These are phyloP conservation scores for Eleutherodactylus coqui DNA, from an alignment of 2,797 vertebrate genomes.

Conservation along the genomic window DNA sequence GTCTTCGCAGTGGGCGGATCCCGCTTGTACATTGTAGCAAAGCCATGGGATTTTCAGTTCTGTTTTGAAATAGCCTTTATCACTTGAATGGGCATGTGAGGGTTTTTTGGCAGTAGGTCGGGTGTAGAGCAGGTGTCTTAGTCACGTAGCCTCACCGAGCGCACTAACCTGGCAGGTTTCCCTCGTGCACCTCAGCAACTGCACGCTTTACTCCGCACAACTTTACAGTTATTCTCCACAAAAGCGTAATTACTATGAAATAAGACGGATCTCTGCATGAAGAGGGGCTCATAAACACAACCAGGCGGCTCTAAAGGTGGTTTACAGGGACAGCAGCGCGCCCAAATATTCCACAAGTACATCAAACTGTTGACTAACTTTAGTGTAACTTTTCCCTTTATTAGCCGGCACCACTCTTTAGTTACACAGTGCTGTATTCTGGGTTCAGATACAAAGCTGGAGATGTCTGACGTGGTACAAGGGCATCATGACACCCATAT, in stretches of 20 bases:
- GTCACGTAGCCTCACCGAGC: constrained; percentile 67
- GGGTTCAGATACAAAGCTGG: too few relatives aligned
- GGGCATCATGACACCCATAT: too few relatives aligned
- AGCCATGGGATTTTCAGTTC: constrained; percentile 38
- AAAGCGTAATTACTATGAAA: neutral
- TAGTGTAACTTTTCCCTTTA: too few relatives aligned
- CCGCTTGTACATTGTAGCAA: constrained; percentile 45
- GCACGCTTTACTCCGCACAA: constrained; percentile 63
- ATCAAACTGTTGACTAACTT: too few relatives aligned
- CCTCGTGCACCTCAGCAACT: constrained; percentile 51
- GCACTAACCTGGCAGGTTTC: constrained; percentile 64
- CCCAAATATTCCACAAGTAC: too few relatives aligned
- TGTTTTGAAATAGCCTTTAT: constrained; percentile 57
- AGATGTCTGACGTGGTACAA: too few relatives aligned
- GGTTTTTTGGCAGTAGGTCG: constrained; percentile 66
- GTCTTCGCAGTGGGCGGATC: constrained; percentile 52
- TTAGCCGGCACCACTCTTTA: too few relatives aligned
- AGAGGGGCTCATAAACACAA: neutral
- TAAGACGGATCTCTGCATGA: neutral
- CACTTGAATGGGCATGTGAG: constrained; percentile 57
- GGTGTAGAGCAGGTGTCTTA: constrained; percentile 67
- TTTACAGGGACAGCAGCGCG: neutral
- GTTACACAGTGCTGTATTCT: neutral
- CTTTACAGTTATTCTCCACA: constrained; percentile 4
- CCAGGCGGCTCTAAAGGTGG: neutral